These are phyloP conservation scores for Tanytarsus gracilentus DNA, from an alignment of 2,888 invertebrate species.

Conservation along the genomic window DNA sequence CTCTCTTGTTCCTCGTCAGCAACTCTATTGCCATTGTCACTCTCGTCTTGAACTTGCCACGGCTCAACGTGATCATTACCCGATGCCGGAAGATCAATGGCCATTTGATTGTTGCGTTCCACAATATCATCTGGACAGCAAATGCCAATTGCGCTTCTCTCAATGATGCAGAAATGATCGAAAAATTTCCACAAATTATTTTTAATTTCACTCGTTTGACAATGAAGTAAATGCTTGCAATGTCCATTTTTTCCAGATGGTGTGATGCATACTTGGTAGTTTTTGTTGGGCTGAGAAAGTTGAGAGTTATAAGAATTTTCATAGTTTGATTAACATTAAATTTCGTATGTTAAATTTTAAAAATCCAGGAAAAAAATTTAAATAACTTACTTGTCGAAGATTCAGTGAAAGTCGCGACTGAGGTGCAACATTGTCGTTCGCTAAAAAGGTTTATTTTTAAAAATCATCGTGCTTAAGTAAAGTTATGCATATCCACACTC, in stretches of 20 bases:
- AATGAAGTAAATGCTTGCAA: slow-evolving; percentile 54
- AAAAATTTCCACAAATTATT: slow-evolving; percentile 51
- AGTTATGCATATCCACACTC: too few relatives aligned
- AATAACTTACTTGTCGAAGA: slow-evolving; percentile 16
- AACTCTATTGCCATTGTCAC: slow-evolving; percentile 11
- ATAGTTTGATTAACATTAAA: background rate
- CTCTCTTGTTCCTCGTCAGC: slow-evolving; percentile 38
- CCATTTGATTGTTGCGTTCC: slow-evolving; percentile 36
- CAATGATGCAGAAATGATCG: slow-evolving; percentile 62
- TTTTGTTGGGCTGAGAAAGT: slow-evolving; percentile 48
- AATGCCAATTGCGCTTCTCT: slow-evolving; percentile 57
- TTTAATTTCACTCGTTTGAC: slow-evolving; percentile 52
- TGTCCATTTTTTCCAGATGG: slow-evolving; percentile 53
- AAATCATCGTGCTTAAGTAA: too few relatives aligned
- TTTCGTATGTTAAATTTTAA: too few relatives aligned
- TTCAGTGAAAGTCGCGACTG: slow-evolving; percentile 4
- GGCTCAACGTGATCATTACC: slow-evolving; percentile 33
- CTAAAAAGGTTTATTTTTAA: too few relatives aligned
- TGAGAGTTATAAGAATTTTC: background rate
- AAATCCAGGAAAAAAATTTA: background rate
- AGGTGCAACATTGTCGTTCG: background rate
- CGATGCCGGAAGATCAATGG: slow-evolving; percentile 47
- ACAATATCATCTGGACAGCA: slow-evolving; percentile 57
- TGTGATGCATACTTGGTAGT: slow-evolving; percentile 51
- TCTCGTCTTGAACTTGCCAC: slow-evolving; percentile 30